These are phyloP conservation scores for Jaculus jaculus DNA, from an alignment of 2,113 vertebrate species.

Conservation along the genomic window DNA sequence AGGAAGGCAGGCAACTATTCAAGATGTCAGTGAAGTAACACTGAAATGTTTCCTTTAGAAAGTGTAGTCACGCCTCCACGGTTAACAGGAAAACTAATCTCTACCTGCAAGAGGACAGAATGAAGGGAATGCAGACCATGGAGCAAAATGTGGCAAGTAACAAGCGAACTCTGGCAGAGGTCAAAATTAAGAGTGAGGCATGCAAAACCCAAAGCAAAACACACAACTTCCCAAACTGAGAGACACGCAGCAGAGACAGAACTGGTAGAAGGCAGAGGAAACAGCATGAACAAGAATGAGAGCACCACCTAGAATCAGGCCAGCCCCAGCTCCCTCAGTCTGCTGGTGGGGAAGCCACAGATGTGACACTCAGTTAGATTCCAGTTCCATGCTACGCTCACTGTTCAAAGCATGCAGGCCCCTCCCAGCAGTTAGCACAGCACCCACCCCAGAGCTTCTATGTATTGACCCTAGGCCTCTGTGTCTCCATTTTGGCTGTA, in stretches of 20 bases:
- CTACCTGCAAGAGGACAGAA: conserved; percentile 83
- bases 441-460: not conserved
- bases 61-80: conserved; percentile 75
- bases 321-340: conserved; percentile 81
- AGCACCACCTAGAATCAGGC: conserved; percentile 82
- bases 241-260: conserved; percentile 83
- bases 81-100: conserved; percentile 80
- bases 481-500: not conserved
- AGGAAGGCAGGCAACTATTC: conserved; percentile 70
- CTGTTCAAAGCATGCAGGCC: conserved; percentile 84
- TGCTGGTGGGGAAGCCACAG: conserved; percentile 89
- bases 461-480: not conserved
- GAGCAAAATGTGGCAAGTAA: conserved; percentile 74
- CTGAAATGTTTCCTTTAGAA: conserved; percentile 72
- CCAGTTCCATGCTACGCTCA: conserved; percentile 89
- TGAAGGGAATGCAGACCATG: conserved; percentile 76
- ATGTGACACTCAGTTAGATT: conserved; percentile 96
- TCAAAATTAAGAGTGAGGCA: conserved; percentile 83
- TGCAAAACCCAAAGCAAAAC: conserved; percentile 81
- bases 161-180: conserved; percentile 80
- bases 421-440: conserved; percentile 19
- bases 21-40: conserved; percentile 77
- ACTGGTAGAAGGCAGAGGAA: conserved; percentile 57
- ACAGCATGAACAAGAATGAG: conserved; percentile 74
- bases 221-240: conserved; percentile 77